Evolutionary conservation across 2,888 invertebrate genomes (phyloP).

Genomic region (Campoletis raptor): DNA sequence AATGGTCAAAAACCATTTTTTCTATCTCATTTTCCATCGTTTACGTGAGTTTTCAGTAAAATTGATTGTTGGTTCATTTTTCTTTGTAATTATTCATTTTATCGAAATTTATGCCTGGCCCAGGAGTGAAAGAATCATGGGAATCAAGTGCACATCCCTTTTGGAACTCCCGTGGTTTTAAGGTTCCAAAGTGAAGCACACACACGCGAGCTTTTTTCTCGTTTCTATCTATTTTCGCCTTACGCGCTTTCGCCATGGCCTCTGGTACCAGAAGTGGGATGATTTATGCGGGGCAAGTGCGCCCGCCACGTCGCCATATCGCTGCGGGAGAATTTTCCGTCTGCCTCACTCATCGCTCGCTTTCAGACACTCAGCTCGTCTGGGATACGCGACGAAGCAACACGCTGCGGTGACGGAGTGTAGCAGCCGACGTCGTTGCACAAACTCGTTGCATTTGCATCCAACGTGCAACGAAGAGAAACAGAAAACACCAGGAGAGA

Average conservation of each 20-base stretch:
- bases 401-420: slow-evolving; percentile 77
- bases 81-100: background rate
- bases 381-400: slow-evolving; percentile 77
- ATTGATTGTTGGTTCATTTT: background rate
- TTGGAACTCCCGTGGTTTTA: slow-evolving; percentile 36
- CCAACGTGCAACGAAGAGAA: slow-evolving; percentile 23
- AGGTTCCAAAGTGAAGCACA: slow-evolving; percentile 42
- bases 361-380: slow-evolving; percentile 62
- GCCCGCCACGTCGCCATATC: slow-evolving; percentile 69
- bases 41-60: too few species aligned
- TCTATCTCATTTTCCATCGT: too few species aligned
- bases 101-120: background rate
- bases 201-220: slow-evolving; percentile 38
- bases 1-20: background rate
- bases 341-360: slow-evolving; percentile 71
- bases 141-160: slow-evolving; percentile 28
- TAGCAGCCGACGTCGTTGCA: slow-evolving; percentile 67
- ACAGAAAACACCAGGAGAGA: slow-evolving; percentile 9
- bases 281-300: slow-evolving; percentile 81
- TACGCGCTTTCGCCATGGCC: slow-evolving; percentile 51
- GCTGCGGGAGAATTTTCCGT: slow-evolving; percentile 81
- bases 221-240: slow-evolving; percentile 80
- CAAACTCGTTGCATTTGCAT: slow-evolving; percentile 50
- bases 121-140: slow-evolving; percentile 8
- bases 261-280: slow-evolving; percentile 77